Evolutionary conservation across 2,797 vertebrate genomes (phyloP).

Genomic region (Calcarius lapponicus): DNA sequence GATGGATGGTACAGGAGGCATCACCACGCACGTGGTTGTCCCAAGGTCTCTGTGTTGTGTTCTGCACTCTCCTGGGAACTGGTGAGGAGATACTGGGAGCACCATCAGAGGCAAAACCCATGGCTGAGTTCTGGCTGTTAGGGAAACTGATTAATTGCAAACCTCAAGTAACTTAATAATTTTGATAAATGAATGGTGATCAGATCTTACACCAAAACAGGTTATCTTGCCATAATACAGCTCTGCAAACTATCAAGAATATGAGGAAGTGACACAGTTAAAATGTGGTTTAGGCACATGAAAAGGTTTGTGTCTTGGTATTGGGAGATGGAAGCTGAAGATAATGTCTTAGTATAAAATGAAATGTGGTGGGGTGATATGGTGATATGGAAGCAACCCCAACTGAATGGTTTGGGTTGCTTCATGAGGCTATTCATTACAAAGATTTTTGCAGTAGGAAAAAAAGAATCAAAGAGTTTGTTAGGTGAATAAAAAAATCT

Average conservation of each 20-base stretch:
- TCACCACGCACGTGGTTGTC: accelerated
- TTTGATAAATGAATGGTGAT: background rate
- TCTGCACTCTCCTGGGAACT: background rate
- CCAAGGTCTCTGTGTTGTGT: background rate
- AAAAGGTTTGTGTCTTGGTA: background rate
- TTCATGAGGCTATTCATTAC: conserved; percentile 44
- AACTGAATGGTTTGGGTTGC: background rate
- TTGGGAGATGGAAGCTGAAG: background rate
- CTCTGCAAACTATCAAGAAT: background rate
- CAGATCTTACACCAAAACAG: background rate
- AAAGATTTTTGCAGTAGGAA: conserved; percentile 30
- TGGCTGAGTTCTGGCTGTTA: background rate
- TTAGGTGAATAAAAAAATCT: conserved; percentile 65
- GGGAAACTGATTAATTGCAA: background rate
- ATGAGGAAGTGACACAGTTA: background rate
- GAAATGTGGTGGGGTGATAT: conserved; percentile 17
- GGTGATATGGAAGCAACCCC: background rate
- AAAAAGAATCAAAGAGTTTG: conserved; percentile 69
- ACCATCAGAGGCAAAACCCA: background rate
- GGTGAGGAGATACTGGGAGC: background rate
- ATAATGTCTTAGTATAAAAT: background rate
- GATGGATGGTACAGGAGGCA: background rate
- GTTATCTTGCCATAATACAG: background rate
- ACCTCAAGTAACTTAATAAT: background rate
- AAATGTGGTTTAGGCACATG: background rate